phyloP scores from a whole-genome alignment of 2,113 vertebrate genomes.

The Alouatta palliata region DNA sequence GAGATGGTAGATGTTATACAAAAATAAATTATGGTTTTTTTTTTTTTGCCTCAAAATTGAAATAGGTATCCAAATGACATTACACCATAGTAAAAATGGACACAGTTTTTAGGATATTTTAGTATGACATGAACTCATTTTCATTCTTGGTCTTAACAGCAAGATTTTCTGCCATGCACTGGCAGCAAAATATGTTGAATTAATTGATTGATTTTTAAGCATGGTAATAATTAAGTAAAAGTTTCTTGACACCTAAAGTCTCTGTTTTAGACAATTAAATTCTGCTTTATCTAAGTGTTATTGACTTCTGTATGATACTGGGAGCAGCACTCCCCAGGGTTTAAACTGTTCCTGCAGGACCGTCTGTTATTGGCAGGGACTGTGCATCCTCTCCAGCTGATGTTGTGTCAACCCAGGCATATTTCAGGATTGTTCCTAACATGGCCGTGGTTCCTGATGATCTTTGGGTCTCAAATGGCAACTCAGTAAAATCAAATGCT shows the following conservation, averaged over 20 bases:
- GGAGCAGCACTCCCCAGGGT: slow-evolving; percentile 1
- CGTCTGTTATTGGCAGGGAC: slow-evolving; percentile 61
- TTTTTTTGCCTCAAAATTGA: slow-evolving; percentile 57
- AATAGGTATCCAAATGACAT: slow-evolving; percentile 56
- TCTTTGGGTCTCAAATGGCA: slow-evolving; percentile 33
- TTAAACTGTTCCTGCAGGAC: slow-evolving; percentile 62
- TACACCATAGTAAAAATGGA: slow-evolving; percentile 51
- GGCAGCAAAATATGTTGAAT: slow-evolving; percentile 42
- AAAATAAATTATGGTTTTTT: slow-evolving; percentile 50
- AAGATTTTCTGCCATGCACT: slow-evolving; percentile 50
- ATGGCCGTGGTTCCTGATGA: neutral
- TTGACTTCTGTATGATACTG: slow-evolving; percentile 43
- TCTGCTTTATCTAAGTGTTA: slow-evolving; percentile 54
- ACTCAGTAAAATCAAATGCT: neutral
- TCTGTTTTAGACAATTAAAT: slow-evolving; percentile 69
- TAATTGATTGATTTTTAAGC: slow-evolving; percentile 70
- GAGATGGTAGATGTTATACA: slow-evolving; percentile 62
- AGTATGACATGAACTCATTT: slow-evolving; percentile 48
- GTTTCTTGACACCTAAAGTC: slow-evolving; percentile 53
- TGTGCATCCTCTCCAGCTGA: slow-evolving; percentile 23
- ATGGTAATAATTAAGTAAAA: slow-evolving; percentile 66
- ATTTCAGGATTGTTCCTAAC: neutral
- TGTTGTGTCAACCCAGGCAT: neutral
- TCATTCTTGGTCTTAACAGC: slow-evolving; percentile 56
- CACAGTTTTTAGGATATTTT: slow-evolving; percentile 44